Evolutionary conservation across 2,888 invertebrate genomes (phyloP).

Genomic region (Dendrolimus houi): DNA sequence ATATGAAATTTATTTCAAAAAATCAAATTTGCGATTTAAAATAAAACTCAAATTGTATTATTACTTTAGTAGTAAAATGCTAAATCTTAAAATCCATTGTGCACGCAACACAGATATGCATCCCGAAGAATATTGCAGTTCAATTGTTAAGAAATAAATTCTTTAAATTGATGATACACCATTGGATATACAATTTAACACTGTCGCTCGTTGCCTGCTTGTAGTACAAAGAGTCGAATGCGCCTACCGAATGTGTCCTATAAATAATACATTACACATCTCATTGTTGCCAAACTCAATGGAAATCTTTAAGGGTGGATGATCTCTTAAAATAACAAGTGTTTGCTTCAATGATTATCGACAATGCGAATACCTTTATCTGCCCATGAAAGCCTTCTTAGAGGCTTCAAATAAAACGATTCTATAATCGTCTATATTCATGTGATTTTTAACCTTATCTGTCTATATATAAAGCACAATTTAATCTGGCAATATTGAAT

Average conservation of each 20-base stretch:
- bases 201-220: slow-evolving; percentile 22
- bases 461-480: slow-evolving; percentile 2
- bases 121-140: slow-evolving; percentile 35
- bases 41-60: neutral
- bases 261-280: slow-evolving; percentile 74
- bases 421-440: neutral
- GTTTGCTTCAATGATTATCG: slow-evolving; percentile 76
- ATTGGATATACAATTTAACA: slow-evolving; percentile 45
- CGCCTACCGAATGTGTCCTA: slow-evolving; percentile 71
- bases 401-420: slow-evolving; percentile 24
- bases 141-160: slow-evolving; percentile 51
- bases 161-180: slow-evolving; percentile 54
- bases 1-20: no score
- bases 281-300: slow-evolving; percentile 59
- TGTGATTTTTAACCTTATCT: slow-evolving; percentile 6
- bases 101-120: slow-evolving; percentile 6
- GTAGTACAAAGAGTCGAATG: slow-evolving; percentile 49
- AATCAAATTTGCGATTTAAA: no score
- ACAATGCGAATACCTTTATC: slow-evolving; percentile 72
- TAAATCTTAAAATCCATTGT: neutral
- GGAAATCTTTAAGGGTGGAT: slow-evolving; percentile 70
- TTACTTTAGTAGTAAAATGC: neutral
- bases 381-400: slow-evolving; percentile 65
- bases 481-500: slow-evolving; percentile 5
- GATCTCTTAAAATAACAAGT: slow-evolving; percentile 78